A percentile compares a stretch with the other conserved stretches of the same genome.
phyloP scores from a whole-genome alignment of 2,797 vertebrate species.

The Microcaecilia unicolor region DNA sequence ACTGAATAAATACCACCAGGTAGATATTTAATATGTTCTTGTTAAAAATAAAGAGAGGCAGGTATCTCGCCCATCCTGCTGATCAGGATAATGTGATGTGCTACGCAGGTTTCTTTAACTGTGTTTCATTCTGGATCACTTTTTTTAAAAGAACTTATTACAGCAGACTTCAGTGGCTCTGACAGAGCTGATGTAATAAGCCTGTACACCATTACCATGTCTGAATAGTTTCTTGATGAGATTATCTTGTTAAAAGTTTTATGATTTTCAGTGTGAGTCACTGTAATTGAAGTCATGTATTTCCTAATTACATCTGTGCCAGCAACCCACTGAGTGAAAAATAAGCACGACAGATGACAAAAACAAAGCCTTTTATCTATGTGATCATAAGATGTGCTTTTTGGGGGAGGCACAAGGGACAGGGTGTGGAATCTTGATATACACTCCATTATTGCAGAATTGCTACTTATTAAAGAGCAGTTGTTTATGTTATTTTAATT shows the following conservation, averaged over 20 bases:
- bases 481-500: too few species aligned
- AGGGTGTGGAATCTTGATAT: too few species aligned
- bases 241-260: neutral
- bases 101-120: neutral
- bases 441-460: too few species aligned
- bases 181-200: neutral
- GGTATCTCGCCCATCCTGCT: neutral
- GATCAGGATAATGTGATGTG: fast-evolving
- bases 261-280: too few species aligned
- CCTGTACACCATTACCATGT: neutral
- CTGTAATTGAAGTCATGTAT: too few species aligned
- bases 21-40: neutral
- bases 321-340: too few species aligned
- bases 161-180: too few species aligned
- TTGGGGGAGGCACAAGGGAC: too few species aligned
- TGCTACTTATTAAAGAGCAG: too few species aligned
- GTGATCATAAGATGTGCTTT: too few species aligned
- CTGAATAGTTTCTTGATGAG: neutral
- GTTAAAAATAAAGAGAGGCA: neutral
- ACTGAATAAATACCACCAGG: neutral
- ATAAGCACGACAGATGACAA: too few species aligned
- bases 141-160: neutral
- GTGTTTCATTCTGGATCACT: neutral
- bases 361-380: too few species aligned
- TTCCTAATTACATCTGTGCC: neutral